phyloP scores from a whole-genome alignment of 1,140 invertebrate genomes.

The Zaprionus kolodkinae region DNA sequence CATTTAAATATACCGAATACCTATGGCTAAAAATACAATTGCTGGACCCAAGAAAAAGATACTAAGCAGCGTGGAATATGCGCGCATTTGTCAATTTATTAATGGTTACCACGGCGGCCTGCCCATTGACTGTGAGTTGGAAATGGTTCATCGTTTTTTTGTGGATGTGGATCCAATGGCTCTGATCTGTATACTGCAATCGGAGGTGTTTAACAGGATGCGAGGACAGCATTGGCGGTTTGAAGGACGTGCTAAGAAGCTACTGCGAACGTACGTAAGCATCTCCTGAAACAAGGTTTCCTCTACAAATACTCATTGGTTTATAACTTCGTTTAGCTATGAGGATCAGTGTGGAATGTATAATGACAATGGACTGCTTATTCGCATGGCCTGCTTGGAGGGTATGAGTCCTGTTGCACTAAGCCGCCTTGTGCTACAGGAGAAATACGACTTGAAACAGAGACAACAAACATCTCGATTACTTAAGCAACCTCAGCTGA shows the following conservation, averaged over 20 bases:
- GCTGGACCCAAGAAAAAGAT: constrained; percentile 47
- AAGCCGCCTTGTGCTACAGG: constrained; percentile 88
- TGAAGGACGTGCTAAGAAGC: constrained; percentile 65
- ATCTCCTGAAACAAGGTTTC: not conserved
- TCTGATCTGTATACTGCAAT: constrained; percentile 85
- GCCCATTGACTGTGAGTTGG: constrained; percentile 81
- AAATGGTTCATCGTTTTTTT: constrained; percentile 78
- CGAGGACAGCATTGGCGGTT: constrained; percentile 84
- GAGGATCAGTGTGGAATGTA: constrained; percentile 70
- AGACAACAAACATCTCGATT: constrained; percentile 85
- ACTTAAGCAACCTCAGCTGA: constrained; percentile 88
- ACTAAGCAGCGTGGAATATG: constrained; percentile 51
- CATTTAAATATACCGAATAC: constrained; percentile 25
- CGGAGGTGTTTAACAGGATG: constrained; percentile 71
- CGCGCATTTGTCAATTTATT: constrained; percentile 66
- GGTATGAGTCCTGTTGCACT: constrained; percentile 87
- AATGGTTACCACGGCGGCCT: constrained; percentile 64
- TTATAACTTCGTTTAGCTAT: constrained; percentile 42
- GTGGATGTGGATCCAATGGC: constrained; percentile 84
- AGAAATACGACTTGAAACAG: constrained; percentile 84
- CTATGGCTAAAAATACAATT: constrained; percentile 36
- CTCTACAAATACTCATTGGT: not conserved
- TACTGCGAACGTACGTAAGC: constrained; percentile 58
- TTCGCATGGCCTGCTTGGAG: constrained; percentile 86
- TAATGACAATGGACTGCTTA: constrained; percentile 85